These are phyloP conservation scores for Urocynchramus pylzowi DNA, from an alignment of 2,113 vertebrate species.

Conservation along the genomic window DNA sequence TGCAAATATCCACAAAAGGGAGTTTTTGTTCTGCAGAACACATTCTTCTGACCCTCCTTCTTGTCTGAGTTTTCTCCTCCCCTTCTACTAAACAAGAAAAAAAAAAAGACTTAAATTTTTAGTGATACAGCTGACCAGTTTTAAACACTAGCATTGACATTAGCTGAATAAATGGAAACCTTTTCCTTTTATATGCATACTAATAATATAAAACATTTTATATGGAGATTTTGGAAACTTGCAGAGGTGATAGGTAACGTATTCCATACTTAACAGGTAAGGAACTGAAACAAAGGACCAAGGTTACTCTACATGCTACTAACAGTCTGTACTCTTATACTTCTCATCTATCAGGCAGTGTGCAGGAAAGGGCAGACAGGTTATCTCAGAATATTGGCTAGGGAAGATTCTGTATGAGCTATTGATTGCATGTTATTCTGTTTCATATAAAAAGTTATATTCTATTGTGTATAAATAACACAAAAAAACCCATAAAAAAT, in stretches of 20 bases:
- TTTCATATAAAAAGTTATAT: neutral
- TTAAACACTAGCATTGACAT: neutral
- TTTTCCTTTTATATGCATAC: neutral
- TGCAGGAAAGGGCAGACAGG: neutral
- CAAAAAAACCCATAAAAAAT: neutral
- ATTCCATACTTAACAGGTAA: neutral
- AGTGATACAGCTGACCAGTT: neutral
- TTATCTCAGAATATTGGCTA: neutral
- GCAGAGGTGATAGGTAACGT: neutral
- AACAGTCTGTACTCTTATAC: neutral
- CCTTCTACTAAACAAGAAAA: neutral
- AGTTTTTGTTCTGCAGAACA: neutral
- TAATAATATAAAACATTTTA: neutral
- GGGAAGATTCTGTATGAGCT: neutral
- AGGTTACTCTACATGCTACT: neutral
- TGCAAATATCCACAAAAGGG: neutral
- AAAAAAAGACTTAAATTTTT: neutral
- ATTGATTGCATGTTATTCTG: neutral
- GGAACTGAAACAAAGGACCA: neutral
- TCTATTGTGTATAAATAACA: neutral
- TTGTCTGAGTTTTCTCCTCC: neutral
- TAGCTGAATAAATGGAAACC: neutral
- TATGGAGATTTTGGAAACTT: neutral
- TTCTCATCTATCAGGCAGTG: neutral
- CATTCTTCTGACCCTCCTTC: neutral